phyloP scores from a whole-genome alignment of 2,113 vertebrate species.

The Anhinga rufa region DNA sequence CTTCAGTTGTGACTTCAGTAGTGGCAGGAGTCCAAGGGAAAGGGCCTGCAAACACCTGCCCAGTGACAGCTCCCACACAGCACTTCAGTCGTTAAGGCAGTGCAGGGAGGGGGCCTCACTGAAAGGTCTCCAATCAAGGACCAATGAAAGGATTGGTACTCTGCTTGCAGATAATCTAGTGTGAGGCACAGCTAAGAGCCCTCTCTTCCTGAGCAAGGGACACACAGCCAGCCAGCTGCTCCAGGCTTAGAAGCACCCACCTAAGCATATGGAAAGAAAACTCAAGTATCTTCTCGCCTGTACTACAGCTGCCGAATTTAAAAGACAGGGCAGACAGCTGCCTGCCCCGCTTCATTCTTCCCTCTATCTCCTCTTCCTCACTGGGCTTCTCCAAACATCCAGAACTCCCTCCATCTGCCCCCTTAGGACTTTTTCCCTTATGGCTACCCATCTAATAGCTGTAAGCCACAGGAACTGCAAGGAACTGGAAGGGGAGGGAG shows the following conservation, averaged over 20 bases:
- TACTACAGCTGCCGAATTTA: neutral
- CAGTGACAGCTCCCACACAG: neutral
- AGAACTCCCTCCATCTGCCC: neutral
- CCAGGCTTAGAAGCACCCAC: neutral
- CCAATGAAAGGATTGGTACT: neutral
- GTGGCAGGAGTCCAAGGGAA: neutral
- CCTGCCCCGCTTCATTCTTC: neutral
- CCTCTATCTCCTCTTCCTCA: neutral
- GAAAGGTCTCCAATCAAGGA: neutral
- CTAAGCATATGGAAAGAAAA: neutral
- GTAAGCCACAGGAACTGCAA: neutral
- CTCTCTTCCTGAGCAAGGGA: neutral
- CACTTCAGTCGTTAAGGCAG: neutral
- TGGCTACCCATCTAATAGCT: neutral
- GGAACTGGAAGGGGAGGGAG: neutral
- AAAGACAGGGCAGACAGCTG: neutral
- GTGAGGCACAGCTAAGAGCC: neutral
- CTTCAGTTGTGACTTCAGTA: neutral
- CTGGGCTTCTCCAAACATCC: neutral
- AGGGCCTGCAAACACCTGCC: neutral
- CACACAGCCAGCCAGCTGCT: neutral
- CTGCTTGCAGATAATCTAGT: neutral
- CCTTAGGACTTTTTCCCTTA: neutral
- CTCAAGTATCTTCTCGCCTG: neutral
- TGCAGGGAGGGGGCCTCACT: neutral